Conservation (phyloP, 2,888 invertebrate genomes). For the Rhorus exstirpatorius region DNA sequence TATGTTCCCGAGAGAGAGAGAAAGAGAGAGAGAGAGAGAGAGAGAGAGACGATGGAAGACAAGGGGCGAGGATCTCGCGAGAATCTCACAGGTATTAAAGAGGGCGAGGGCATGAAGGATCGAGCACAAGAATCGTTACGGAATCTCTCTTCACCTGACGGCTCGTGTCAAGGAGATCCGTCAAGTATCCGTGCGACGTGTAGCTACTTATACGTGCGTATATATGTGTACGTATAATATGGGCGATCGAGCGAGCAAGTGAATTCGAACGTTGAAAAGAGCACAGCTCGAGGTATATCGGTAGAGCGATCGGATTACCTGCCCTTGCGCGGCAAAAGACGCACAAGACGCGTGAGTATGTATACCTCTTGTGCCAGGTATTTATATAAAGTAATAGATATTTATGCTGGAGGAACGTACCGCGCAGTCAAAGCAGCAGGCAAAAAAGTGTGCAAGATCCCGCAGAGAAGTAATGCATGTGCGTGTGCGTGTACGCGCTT, state of each 20-base stretch:
- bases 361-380: not conserved
- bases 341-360: conserved; percentile 32
- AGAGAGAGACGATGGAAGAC: conserved; percentile 50
- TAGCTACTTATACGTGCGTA: not conserved
- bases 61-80: conserved; percentile 59
- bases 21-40: conserved; percentile 45
- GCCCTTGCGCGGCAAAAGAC: conserved; percentile 41
- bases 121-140: conserved; percentile 53
- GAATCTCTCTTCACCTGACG: conserved; percentile 40
- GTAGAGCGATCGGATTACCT: conserved; percentile 56
- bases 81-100: conserved; percentile 18
- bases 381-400: conserved; percentile 12
- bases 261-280: conserved; percentile 52
- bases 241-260: conserved; percentile 38
- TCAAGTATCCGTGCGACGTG: conserved; percentile 50
- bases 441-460: not conserved
- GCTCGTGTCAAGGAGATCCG: conserved; percentile 62
- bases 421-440: no score
- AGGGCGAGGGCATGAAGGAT: conserved; percentile 29
- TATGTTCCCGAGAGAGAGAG: conserved; percentile 44
- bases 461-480: not conserved
- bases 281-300: conserved; percentile 55
- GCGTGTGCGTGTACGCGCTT: conserved; percentile 25
- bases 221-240: not conserved
- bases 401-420: not conserved